Conservation (phyloP, 2,113 vertebrate species). For the pig (Sus scrofa) region T2T-Sscrofa CM000812.6:231160001-231160500, state of each 20-base stretch:
- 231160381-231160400: not conserved
- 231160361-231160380: not conserved
- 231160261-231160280: not conserved
- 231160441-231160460: not conserved
- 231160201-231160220: not conserved
- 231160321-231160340: not conserved
- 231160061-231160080: conserved; percentile 59
- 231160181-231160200: not conserved
- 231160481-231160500: too few relatives aligned
- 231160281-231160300: not conserved
- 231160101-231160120: not conserved
- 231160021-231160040: conserved; percentile 63
- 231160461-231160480: not conserved
- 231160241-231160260: not conserved
- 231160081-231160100: conserved; percentile 43
- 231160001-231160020: conserved; percentile 22
- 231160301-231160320: not conserved
- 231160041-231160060: conserved; percentile 52
- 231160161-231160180: not conserved
- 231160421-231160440: not conserved
- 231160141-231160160: not conserved
- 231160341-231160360: not conserved
- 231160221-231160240: conserved; percentile 28
- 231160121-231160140: not conserved
- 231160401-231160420: not conserved